phyloP scores from a whole-genome alignment of 2,113 vertebrate genomes.

The Microcebus ravelobensis region DNA sequence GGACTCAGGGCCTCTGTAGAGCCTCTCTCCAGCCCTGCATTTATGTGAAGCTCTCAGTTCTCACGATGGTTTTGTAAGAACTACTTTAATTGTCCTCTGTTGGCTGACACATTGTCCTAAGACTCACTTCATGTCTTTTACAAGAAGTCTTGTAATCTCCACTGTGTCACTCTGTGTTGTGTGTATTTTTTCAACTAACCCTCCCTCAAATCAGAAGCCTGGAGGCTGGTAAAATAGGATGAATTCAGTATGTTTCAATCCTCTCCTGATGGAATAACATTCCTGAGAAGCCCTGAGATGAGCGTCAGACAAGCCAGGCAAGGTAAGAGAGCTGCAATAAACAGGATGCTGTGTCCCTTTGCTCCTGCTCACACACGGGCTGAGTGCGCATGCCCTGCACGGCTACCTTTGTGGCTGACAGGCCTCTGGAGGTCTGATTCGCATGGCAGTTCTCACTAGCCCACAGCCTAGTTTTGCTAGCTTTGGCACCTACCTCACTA shows the following conservation, averaged over 20 bases:
- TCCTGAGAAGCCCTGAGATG: background rate
- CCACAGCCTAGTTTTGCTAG: background rate
- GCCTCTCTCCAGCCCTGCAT: background rate
- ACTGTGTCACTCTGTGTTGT: background rate
- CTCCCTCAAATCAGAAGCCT: background rate
- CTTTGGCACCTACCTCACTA: background rate
- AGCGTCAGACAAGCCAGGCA: background rate
- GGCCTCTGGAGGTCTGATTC: background rate
- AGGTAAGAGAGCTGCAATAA: background rate
- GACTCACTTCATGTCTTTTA: background rate
- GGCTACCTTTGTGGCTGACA: background rate
- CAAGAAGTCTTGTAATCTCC: background rate
- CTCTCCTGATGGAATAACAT: background rate
- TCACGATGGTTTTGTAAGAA: background rate
- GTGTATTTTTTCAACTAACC: background rate
- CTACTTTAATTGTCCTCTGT: background rate
- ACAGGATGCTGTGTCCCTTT: background rate
- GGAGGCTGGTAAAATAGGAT: background rate
- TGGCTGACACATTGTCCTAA: background rate
- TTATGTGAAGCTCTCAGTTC: background rate
- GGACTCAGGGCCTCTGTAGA: background rate
- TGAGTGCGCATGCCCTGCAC: background rate
- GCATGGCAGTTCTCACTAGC: background rate
- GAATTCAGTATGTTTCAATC: background rate
- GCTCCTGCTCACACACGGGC: background rate